Evolutionary conservation across 1,140 invertebrate species (phyloP), one percentile per base, ranked within the genome.

Genomic region (Armadillidium nasatum): DNA sequence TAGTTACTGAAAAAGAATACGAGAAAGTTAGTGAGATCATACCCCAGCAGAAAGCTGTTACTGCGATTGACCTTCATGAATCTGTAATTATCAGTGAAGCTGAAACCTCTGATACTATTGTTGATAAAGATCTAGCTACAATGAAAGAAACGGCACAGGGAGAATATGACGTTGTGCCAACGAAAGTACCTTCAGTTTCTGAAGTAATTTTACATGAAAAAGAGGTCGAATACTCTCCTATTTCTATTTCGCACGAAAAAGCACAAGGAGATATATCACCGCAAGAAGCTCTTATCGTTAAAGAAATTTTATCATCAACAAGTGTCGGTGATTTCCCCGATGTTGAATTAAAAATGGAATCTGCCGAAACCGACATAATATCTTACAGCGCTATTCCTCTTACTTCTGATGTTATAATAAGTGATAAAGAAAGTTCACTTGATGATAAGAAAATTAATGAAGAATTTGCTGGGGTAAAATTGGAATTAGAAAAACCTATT

Each of bases 81-180:
- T 87, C 89, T 75, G 83, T 91, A 54, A 82, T 89, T 19, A 84
- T 91, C n/a, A 66, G 70, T 67, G 77, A 78, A 78, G 70, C 68
- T 13, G 60, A 43, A 23, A 72, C 74, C 4, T 74, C 33, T 33
- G 33, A n/a, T n/a, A n/a, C n/a, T n/a, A n/a, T n/a, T n/a, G n/a
- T n/a, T n/a, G n/a, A n/a, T n/a, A n/a, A n/a, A n/a, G n/a, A n/a
- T n/a, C n/a, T n/a, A n/a, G n/a, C n/a, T n/a, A n/a, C n/a, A n/a
- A n/a, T n/a, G n/a, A n/a, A n/a, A n/a, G 46, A 50, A 10, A 50
- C 46, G 9, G 46, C 46, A 10, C 46, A 50, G 15, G 46, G 46
- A 50, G 15, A 50, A 50, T 50, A 10, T 10, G 46, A 50, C 9
- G 46, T 50, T 15, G 15, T 50, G 9, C 46, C 46, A 50, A 10